Base-by-base conservation (phyloP, 1,140 invertebrate species). In the Drosophila teissieri region DNA sequence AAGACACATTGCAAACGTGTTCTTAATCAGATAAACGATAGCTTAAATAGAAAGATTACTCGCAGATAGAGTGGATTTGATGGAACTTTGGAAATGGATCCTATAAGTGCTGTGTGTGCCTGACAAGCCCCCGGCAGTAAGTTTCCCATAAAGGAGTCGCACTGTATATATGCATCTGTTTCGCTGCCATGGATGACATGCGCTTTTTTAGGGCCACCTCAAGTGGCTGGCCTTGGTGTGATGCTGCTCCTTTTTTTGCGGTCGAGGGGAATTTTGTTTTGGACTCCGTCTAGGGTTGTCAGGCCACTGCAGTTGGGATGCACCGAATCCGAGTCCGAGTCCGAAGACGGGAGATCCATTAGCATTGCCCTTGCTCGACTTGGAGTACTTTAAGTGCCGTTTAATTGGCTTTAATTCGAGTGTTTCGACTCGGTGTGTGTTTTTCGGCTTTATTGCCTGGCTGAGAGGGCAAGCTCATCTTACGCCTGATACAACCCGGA, bases 201-300 rank as follows among this genome's bases (percentile, higher is more conserved):
- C 82, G 81, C 11, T 85, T 76, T 76, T 85, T 85, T 85, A 82
- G 82, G 78, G 78, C 76, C 81, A 80, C 61, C 49, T 76, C 53
- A 65, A 85, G 78, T 88, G 24, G 82, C 44, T 82, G 83, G 83
- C 82, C 82, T 85, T 88, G 83, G 57, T 48, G 60, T 48, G 68
- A 37, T 57, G 62, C 55, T 42, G 49, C 61, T 72, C 67, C 67
- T 73, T 57, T 58, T 72, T 70, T 31, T 54, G 22, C 51, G 54
- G 63, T 19, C 40, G 44, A 37, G 51, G 44, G 67, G 44, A 68
- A 68, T 62, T 62, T 73, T 52, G 36, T 46, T 31, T 52, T 78
- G 27, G 42, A 22, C 48, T 42, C 36, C 10, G 15, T 7, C 24
- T 37, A 68, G 49, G 44, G 62, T 79, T 68, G 60, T 17, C 60